These are phyloP conservation scores for Acipenser transmontanus DNA, from an alignment of 2,797 vertebrate species.

Conservation along the genomic window DNA sequence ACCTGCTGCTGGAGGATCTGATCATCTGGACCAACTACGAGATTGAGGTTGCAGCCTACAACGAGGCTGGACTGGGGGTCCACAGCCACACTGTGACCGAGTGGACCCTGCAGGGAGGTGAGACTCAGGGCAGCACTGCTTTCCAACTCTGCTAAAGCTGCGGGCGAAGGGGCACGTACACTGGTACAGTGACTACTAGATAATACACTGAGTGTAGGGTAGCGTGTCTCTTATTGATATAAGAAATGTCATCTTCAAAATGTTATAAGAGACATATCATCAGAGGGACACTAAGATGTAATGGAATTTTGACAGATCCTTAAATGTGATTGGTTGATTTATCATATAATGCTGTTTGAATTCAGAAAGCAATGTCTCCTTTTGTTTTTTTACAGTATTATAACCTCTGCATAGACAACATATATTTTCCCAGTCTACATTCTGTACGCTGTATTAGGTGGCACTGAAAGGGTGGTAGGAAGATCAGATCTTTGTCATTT, in stretches of 20 bases:
- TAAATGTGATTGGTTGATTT: too few species aligned
- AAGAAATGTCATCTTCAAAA: too few species aligned
- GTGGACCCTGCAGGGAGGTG: constrained; percentile 97
- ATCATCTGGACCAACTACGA: constrained; percentile 99
- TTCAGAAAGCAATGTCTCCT: too few species aligned
- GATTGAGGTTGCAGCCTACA: constrained; percentile 94
- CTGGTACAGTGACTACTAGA: not conserved
- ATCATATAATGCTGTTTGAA: too few species aligned
- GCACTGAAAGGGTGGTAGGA: not conserved
- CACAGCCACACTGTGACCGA: constrained; percentile 91
- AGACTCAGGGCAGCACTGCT: constrained; percentile 28
- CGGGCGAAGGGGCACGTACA: not conserved
- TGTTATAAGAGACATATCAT: too few species aligned
- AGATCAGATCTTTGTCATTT: not conserved
- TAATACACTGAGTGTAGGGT: not conserved
- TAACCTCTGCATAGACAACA: too few species aligned
- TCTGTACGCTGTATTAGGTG: not conserved
- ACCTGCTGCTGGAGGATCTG: constrained; percentile 88
- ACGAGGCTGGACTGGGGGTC: constrained; percentile 82
- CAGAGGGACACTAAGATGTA: too few species aligned
- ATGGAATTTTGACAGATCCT: too few species aligned
- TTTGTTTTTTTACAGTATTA: too few species aligned
- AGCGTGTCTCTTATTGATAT: not conserved
- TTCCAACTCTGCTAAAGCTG: constrained; percentile 3
- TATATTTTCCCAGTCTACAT: not conserved